phyloP scores from a whole-genome alignment of 2,797 vertebrate species.

The Lophius americanus region DNA sequence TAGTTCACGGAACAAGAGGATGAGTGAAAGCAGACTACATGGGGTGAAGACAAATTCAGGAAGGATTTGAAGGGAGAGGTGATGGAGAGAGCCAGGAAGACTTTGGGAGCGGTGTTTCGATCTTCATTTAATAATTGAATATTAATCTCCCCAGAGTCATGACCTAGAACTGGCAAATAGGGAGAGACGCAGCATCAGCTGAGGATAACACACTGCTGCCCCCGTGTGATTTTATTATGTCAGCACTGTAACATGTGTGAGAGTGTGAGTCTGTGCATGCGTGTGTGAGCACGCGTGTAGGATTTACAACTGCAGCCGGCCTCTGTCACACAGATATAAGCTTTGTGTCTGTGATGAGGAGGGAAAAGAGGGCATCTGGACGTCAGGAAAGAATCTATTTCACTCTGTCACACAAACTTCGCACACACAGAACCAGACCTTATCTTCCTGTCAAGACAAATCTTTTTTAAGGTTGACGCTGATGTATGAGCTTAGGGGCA shows the following conservation, averaged over 20 bases:
- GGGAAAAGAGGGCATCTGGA: constrained; percentile 58
- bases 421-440: constrained; percentile 63
- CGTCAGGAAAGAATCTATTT: constrained; percentile 73
- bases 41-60: constrained; percentile 47
- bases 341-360: constrained; percentile 60
- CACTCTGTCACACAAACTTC: constrained; percentile 61
- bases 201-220: constrained; percentile 75
- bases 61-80: constrained; percentile 49
- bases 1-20: constrained; percentile 40
- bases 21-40: constrained; percentile 31
- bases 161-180: constrained; percentile 81
- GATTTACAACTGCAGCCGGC: constrained; percentile 76
- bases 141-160: constrained; percentile 85
- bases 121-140: constrained; percentile 89
- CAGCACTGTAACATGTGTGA: constrained; percentile 38
- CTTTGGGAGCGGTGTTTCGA: constrained; percentile 78
- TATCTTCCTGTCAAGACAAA: constrained; percentile 69
- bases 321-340: constrained; percentile 71
- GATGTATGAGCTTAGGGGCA: constrained; percentile 75
- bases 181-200: constrained; percentile 29
- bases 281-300: constrained; percentile 45
- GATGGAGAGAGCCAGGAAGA: constrained; percentile 53
- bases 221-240: constrained; percentile 67
- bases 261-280: constrained; percentile 15
- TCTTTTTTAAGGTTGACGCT: constrained; percentile 74